These are phyloP conservation scores for Heliothis subflexa DNA, from an alignment of 1,140 invertebrate species.

Conservation along the genomic window DNA sequence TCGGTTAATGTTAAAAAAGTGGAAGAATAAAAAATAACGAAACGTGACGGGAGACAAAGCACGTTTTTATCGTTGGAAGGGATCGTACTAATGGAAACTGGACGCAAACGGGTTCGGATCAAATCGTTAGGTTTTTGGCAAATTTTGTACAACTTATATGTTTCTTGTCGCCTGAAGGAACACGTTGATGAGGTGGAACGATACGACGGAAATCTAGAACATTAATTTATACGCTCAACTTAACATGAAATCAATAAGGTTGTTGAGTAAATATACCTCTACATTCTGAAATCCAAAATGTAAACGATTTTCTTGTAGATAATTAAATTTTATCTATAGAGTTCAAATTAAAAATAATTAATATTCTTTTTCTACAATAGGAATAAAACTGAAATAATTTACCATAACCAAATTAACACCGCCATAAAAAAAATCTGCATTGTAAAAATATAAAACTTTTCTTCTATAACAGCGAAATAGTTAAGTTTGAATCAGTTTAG, in stretches of 20 bases:
- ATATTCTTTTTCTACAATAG: too few relatives aligned
- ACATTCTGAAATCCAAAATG: too few relatives aligned
- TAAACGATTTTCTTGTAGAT: too few relatives aligned
- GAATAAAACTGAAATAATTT: too few relatives aligned
- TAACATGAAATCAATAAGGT: constrained; percentile 3
- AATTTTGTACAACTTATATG: constrained; percentile 27
- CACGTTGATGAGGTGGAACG: constrained; percentile 1
- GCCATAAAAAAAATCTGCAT: too few relatives aligned
- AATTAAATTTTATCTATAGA: too few relatives aligned
- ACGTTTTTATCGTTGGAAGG: constrained; percentile 73
- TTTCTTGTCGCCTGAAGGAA: constrained; percentile 10
- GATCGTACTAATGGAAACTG: constrained; percentile 69
- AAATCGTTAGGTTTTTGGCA: constrained; percentile 53
- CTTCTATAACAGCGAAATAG: too few relatives aligned
- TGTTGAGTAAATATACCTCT: not conserved
- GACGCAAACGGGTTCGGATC: constrained; percentile 50
- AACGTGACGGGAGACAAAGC: constrained; percentile 72
- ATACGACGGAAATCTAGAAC: not conserved
- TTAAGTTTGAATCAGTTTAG: too few relatives aligned
- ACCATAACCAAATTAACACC: too few relatives aligned
- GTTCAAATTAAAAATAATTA: too few relatives aligned
- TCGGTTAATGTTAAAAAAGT: constrained; percentile 63
- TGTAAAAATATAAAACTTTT: too few relatives aligned
- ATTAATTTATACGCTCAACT: not conserved
- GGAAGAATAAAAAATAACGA: constrained; percentile 66